Percentiles rank a stretch among this genome's conserved stretches.
Conservation (phyloP, 1,140 invertebrate species). For the Matsumurasca onukii region DNA sequence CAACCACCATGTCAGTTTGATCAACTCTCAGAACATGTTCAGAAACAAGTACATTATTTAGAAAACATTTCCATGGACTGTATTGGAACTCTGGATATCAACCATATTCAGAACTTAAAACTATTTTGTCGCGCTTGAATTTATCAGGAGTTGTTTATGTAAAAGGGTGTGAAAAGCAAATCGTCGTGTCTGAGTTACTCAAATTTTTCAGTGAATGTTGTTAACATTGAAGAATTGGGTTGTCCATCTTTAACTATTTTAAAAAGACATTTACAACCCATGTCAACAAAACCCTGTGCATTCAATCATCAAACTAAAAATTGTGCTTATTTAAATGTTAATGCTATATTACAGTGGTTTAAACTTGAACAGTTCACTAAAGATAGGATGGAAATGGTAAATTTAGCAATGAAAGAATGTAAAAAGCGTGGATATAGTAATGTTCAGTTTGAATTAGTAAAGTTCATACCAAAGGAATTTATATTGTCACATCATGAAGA, state of each 20-base stretch:
- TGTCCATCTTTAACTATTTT: background rate
- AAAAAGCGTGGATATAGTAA: background rate
- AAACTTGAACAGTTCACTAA: background rate
- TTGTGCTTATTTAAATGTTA: slow-evolving; percentile 15
- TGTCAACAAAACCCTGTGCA: background rate
- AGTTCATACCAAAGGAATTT: slow-evolving; percentile 5
- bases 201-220: background rate
- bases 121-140: background rate
- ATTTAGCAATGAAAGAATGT: background rate
- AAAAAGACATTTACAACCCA: background rate
- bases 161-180: slow-evolving; percentile 10
- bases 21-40: background rate
- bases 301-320: background rate
- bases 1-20: background rate
- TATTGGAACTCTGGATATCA: background rate
- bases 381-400: background rate
- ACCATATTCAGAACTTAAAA: background rate
- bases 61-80: slow-evolving; percentile 4
- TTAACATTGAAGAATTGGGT: slow-evolving; percentile 5
- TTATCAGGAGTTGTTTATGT: slow-evolving; percentile 10
- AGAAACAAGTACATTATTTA: slow-evolving; percentile 1
- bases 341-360: slow-evolving; percentile 11
- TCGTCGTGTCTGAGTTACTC: background rate
- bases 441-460: background rate
- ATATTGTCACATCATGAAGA: background rate